Percentiles rank a stretch among this genome's conserved stretches.
Evolutionary conservation across 2,797 vertebrate species (phyloP).

Genomic region (Lemur catta): DNA sequence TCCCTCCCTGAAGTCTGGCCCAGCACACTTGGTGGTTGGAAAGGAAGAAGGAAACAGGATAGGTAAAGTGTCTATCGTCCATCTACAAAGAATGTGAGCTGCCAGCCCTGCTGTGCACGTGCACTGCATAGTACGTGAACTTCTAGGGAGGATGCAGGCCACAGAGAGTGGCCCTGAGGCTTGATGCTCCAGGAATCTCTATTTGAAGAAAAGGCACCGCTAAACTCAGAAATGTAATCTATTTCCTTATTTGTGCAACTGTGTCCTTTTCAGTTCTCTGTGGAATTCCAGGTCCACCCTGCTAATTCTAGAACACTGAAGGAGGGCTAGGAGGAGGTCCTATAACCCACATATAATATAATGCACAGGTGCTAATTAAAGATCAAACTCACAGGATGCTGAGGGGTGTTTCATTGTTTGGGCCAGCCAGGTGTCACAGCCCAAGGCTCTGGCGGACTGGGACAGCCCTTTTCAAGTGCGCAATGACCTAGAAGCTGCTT

Average conservation of each 20-base stretch:
- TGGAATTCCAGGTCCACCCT: background rate
- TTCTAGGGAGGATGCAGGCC: background rate
- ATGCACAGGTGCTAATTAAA: background rate
- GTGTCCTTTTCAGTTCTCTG: background rate
- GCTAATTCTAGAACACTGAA: background rate
- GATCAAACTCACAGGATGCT: background rate
- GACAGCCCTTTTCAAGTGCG: background rate
- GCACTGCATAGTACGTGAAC: rapidly evolving
- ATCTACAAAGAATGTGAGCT: background rate
- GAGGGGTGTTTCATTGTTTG: background rate
- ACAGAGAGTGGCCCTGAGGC: rapidly evolving
- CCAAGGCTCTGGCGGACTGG: background rate
- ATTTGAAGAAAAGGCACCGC: background rate
- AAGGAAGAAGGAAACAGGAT: background rate
- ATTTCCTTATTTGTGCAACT: background rate
- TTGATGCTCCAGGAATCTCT: rapidly evolving
- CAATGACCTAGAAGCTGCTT: background rate
- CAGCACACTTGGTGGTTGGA: too few species aligned
- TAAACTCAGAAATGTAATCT: background rate
- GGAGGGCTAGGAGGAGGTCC: background rate
- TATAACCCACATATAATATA: background rate
- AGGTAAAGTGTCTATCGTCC: background rate
- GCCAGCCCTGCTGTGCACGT: background rate
- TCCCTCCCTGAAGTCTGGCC: background rate
- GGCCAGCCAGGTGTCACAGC: too few species aligned